Evolutionary conservation across 2,888 invertebrate genomes (phyloP), one percentile per base, ranked within the genome.

Genomic region (Tridacna crocea): DNA sequence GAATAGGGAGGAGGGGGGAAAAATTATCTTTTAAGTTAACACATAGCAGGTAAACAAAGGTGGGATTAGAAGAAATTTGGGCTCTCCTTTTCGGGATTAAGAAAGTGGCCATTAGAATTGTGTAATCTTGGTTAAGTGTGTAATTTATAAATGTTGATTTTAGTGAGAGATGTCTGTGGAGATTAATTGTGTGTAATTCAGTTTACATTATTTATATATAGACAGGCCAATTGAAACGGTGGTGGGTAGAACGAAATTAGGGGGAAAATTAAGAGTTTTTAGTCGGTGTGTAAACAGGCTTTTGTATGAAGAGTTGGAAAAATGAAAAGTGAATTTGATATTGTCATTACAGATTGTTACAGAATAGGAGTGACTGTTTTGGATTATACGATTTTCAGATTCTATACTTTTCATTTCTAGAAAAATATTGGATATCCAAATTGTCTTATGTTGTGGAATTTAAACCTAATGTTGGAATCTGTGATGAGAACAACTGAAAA

Each of bases 181-280:
- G 68, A 68, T 68, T 68, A 68, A 68, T 68, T 68, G 68, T 68
- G 68, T 68, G 68, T 68, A 68, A 68, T 68, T 68, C 68, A 68
- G 68, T 68, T 46, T 68, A 68, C 68, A 47, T 47, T 68, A 68
- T 68, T 68, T 68, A 68, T 68, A 68, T 68, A 68, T 68, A 68
- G 68, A 68, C 68, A 68, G 19, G n/a, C 36, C 68, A 8, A 68
- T 68, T 68, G 47, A 68, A 68, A 47, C 36, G 68, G 46, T n/a
- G 47, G 47, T 36, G 36, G 27, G 68, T n/a, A 15, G 17, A 47
- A 36, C 36, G 22, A 68, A 68, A 68, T n/a, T 68, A 46, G 68
- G 66, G 36, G 27, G 36, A n/a, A 66, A 36, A 66, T 36, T 36
- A 66, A 66, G 66, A 68, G 68, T 66, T 66, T 65, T 66, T 36